Evolutionary conservation across 2,888 invertebrate species (phyloP).

Genomic region (Mythimna impura): DNA sequence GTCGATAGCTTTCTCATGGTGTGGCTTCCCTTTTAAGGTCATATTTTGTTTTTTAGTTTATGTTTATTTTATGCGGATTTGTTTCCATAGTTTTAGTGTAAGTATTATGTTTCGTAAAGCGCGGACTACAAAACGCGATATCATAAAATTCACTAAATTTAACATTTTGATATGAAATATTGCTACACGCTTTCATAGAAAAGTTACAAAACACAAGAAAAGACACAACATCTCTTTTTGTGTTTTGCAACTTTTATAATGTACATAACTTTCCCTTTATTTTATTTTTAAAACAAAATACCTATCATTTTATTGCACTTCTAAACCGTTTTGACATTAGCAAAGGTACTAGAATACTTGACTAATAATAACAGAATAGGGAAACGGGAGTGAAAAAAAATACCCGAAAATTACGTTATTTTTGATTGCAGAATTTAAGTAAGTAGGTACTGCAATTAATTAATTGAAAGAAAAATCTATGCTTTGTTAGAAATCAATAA

Average conservation of each 20-base stretch:
- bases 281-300: neutral
- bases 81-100: slow-evolving; percentile 32
- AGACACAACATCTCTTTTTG: too few species aligned
- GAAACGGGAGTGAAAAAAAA: too few species aligned
- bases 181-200: slow-evolving; percentile 14
- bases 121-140: neutral
- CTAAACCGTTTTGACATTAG: neutral
- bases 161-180: slow-evolving; percentile 18
- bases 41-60: slow-evolving; percentile 37
- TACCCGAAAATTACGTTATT: too few species aligned
- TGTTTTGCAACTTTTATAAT: neutral
- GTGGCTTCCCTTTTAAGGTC: slow-evolving; percentile 45
- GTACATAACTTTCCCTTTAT: neutral
- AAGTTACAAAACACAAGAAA: too few species aligned
- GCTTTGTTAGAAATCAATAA: too few species aligned
- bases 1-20: slow-evolving; percentile 57
- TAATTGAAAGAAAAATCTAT: too few species aligned
- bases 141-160: slow-evolving; percentile 14
- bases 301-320: too few species aligned
- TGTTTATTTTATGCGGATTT: slow-evolving; percentile 36
- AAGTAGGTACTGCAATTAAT: too few species aligned
- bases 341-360: too few species aligned
- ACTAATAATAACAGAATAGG: neutral
- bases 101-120: slow-evolving; percentile 33
- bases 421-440: too few species aligned